Evolutionary conservation across 1,140 invertebrate genomes (phyloP).

Genomic region (Cydia amplana): DNA sequence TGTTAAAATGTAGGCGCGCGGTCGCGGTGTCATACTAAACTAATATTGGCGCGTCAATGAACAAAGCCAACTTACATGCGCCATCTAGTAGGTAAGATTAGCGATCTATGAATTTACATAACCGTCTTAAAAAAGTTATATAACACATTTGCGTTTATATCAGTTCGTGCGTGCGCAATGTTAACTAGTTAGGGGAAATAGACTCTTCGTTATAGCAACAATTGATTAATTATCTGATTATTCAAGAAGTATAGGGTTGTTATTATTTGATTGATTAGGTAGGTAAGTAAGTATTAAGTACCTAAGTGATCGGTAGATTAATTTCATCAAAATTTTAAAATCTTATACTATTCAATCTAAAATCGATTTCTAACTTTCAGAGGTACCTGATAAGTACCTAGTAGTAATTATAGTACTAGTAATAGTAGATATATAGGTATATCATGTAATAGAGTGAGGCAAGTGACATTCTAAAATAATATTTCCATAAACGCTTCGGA

Average conservation of each 20-base stretch:
- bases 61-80: neutral
- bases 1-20: no score
- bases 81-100: neutral
- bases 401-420: no score
- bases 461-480: no score
- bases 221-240: slow-evolving; percentile 16
- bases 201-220: neutral
- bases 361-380: no score
- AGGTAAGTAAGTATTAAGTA: neutral
- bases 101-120: neutral
- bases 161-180: neutral
- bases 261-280: neutral
- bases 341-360: no score
- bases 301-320: no score
- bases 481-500: no score
- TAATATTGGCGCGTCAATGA: neutral
- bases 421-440: no score
- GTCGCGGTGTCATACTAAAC: neutral
- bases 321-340: no score
- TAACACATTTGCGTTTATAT: slow-evolving; percentile 14
- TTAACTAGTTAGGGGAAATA: slow-evolving; percentile 4
- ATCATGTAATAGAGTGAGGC: no score
- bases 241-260: neutral
- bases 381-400: no score
- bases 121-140: neutral